A percentile compares a stretch with the other conserved stretches of the same genome.
Conservation (phyloP, 1,140 invertebrate species). For the Bicyclus anynana region DNA sequence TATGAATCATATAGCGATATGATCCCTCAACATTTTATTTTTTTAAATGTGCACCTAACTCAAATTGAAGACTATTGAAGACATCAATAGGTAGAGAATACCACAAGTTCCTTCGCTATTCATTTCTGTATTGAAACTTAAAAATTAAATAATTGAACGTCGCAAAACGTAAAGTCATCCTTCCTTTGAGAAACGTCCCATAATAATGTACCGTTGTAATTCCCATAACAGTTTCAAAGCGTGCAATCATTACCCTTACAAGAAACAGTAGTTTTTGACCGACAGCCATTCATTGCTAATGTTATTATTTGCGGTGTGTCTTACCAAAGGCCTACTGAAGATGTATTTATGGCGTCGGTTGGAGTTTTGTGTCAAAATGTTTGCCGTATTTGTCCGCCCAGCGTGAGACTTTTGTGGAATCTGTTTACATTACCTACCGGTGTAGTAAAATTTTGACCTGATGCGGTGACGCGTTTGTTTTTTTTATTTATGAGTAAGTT, state of each 20-base stretch:
- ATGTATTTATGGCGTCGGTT: slow-evolving; percentile 27
- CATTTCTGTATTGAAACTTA: not conserved
- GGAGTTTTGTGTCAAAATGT: slow-evolving; percentile 46
- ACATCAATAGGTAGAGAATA: too few species aligned
- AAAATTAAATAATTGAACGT: not conserved
- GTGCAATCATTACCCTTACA: slow-evolving; percentile 10
- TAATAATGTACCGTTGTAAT: slow-evolving; percentile 9
- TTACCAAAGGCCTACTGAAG: slow-evolving; percentile 36
- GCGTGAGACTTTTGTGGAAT: slow-evolving; percentile 28
- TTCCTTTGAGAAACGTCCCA: not conserved
- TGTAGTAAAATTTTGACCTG: too few species aligned
- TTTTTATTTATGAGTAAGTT: too few species aligned
- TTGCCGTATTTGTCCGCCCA: slow-evolving; percentile 43
- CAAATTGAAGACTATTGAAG: too few species aligned
- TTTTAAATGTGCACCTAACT: too few species aligned
- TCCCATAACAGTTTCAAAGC: slow-evolving; percentile 11
- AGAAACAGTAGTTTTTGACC: slow-evolving; percentile 35
- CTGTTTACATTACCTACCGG: not conserved
- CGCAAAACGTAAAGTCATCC: slow-evolving; percentile 20
- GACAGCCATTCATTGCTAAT: slow-evolving; percentile 18
- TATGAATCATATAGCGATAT: too few species aligned
- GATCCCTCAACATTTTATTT: too few species aligned
- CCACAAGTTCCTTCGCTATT: not conserved
- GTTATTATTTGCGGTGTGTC: slow-evolving; percentile 8
- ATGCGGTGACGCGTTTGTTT: too few species aligned